phyloP scores from a whole-genome alignment of 2,888 invertebrate species.

The Chymomyza caudatula region DNA sequence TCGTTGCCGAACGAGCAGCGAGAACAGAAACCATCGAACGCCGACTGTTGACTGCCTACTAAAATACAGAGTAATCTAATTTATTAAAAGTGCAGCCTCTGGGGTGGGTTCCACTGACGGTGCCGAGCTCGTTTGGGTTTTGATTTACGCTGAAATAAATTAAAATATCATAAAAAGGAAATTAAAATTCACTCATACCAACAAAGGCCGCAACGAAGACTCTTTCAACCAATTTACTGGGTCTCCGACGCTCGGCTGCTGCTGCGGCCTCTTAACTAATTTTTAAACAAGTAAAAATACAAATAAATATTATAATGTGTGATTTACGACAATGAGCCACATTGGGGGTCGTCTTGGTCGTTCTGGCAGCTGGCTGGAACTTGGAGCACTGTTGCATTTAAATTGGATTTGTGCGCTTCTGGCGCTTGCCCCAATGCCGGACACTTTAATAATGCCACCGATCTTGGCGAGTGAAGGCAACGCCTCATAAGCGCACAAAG shows the following conservation, averaged over 20 bases:
- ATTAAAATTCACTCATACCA: slow-evolving; percentile 74
- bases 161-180: slow-evolving; percentile 77
- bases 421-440: slow-evolving; percentile 39
- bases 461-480: slow-evolving; percentile 10
- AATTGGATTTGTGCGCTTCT: slow-evolving; percentile 71
- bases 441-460: neutral
- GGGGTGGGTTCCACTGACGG: slow-evolving; percentile 24
- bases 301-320: slow-evolving; percentile 73
- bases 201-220: slow-evolving; percentile 40
- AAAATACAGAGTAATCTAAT: slow-evolving; percentile 70
- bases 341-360: slow-evolving; percentile 50
- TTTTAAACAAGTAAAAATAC: slow-evolving; percentile 72
- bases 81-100: slow-evolving; percentile 68
- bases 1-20: slow-evolving; percentile 13
- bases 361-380: neutral
- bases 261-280: slow-evolving; percentile 66
- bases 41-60: slow-evolving; percentile 64
- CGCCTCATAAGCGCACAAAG: slow-evolving; percentile 40
- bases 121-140: slow-evolving; percentile 63
- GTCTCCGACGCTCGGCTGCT: neutral
- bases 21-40: neutral
- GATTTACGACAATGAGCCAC: slow-evolving; percentile 70
- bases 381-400: slow-evolving; percentile 51
- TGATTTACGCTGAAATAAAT: slow-evolving; percentile 77
- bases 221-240: neutral